These are phyloP conservation scores for Theretra japonica DNA, from an alignment of 2,888 invertebrate genomes.

Conservation along the genomic window DNA sequence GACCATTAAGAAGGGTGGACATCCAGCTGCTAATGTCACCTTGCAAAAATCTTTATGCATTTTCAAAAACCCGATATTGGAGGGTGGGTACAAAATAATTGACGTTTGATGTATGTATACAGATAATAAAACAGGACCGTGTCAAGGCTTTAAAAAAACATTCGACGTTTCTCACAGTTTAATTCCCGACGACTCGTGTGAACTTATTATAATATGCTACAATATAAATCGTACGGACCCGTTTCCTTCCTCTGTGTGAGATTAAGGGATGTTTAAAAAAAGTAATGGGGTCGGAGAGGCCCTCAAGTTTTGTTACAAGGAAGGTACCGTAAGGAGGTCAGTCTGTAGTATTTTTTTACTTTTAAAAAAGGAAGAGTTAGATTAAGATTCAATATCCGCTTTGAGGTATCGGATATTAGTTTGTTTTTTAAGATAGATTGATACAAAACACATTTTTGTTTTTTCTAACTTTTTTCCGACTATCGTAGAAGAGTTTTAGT, in stretches of 20 bases:
- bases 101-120: not conserved
- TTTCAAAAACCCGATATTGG: not conserved
- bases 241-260: constrained; percentile 58
- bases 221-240: constrained; percentile 48
- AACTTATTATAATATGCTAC: constrained; percentile 35
- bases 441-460: too few relatives aligned
- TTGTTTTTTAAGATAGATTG: not conserved
- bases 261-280: constrained; percentile 41
- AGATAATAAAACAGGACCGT: not conserved
- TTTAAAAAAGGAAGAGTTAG: not conserved
- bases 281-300: constrained; percentile 27
- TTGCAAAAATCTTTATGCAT: not conserved
- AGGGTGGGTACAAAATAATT: not conserved
- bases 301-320: constrained; percentile 39
- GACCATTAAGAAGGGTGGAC: too few relatives aligned
- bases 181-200: constrained; percentile 38
- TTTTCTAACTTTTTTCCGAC: too few relatives aligned
- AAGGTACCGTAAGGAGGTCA: constrained; percentile 38
- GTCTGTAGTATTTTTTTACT: constrained; percentile 32
- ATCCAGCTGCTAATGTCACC: too few relatives aligned
- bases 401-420: not conserved
- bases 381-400: constrained; percentile 16
- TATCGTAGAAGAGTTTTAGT: too few relatives aligned
- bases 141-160: constrained; percentile 1
- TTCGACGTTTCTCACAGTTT: not conserved